Percentiles rank a stretch among this genome's conserved stretches.
Evolutionary conservation across 2,888 invertebrate genomes (phyloP).

Genomic region (Oxycera nigricornis): DNA sequence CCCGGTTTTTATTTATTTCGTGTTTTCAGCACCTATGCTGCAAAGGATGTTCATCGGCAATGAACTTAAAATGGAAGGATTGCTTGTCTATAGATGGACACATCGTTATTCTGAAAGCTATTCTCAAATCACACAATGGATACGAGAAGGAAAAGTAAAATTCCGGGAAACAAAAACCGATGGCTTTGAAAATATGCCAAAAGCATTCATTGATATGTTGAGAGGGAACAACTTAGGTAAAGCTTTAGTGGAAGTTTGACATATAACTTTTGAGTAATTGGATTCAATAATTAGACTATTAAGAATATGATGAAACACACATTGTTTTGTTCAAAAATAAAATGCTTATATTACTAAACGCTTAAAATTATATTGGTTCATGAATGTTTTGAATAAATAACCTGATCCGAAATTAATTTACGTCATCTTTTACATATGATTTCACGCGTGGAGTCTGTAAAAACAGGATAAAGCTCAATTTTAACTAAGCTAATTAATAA

Average conservation of each 20-base stretch:
- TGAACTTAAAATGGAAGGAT: slow-evolving; percentile 71
- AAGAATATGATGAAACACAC: background rate
- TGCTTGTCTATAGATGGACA: slow-evolving; percentile 63
- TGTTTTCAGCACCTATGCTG: slow-evolving; percentile 54
- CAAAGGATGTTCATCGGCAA: slow-evolving; percentile 66
- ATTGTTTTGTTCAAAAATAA: too few relatives aligned
- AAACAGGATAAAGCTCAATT: too few relatives aligned
- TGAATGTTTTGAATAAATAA: too few relatives aligned
- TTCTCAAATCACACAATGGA: slow-evolving; percentile 68
- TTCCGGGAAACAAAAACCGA: slow-evolving; percentile 73
- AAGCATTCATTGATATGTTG: slow-evolving; percentile 71
- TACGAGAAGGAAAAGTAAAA: slow-evolving; percentile 73
- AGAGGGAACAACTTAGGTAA: slow-evolving; percentile 75
- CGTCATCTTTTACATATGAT: too few relatives aligned
- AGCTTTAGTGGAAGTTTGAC: slow-evolving; percentile 67
- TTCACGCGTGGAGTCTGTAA: too few relatives aligned
- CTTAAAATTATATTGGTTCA: too few relatives aligned
- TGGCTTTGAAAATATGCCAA: slow-evolving; percentile 77
- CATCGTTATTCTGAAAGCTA: slow-evolving; percentile 71
- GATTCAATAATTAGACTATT: background rate
- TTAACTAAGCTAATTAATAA: too few relatives aligned
- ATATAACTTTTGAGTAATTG: background rate
- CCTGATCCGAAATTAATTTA: too few relatives aligned
- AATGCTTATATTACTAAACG: too few relatives aligned
- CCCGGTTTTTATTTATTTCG: background rate